Conservation (phyloP, 1,140 invertebrate species). For the Planococcus citri region DNA sequence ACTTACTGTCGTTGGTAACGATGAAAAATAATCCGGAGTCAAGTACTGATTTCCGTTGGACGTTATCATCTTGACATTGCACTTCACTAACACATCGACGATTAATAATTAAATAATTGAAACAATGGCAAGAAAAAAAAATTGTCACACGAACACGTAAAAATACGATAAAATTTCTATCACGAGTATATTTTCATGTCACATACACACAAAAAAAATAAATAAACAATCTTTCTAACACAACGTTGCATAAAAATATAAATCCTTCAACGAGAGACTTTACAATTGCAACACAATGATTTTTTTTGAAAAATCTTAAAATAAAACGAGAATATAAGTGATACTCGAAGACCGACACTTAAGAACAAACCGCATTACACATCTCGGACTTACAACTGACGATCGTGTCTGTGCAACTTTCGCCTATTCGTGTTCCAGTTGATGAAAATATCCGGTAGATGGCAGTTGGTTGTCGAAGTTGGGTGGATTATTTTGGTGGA, state of each 20-base stretch:
- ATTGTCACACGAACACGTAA: not conserved
- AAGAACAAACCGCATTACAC: not conserved
- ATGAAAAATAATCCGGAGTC: constrained; percentile 79
- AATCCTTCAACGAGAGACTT: no score
- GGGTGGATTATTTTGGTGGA: no score
- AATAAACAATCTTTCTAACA: no score
- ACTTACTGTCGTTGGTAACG: constrained; percentile 43
- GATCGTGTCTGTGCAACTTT: not conserved
- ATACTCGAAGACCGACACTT: not conserved
- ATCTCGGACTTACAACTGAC: not conserved
- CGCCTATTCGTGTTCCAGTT: not conserved
- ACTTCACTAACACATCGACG: constrained; percentile 14
- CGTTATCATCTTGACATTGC: constrained; percentile 28
- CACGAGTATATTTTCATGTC: not conserved
- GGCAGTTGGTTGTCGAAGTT: not conserved
- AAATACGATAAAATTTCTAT: not conserved
- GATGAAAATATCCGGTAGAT: not conserved
- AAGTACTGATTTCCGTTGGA: constrained; percentile 62
- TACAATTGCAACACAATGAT: no score
- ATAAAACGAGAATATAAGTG: not conserved
- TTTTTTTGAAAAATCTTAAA: not conserved
- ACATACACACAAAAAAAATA: not conserved
- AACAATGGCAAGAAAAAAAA: not conserved
- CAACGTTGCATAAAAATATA: no score
- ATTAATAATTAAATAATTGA: not conserved